Conservation (phyloP, 2,888 invertebrate genomes). For the Ophonus ardosiacus region DNA sequence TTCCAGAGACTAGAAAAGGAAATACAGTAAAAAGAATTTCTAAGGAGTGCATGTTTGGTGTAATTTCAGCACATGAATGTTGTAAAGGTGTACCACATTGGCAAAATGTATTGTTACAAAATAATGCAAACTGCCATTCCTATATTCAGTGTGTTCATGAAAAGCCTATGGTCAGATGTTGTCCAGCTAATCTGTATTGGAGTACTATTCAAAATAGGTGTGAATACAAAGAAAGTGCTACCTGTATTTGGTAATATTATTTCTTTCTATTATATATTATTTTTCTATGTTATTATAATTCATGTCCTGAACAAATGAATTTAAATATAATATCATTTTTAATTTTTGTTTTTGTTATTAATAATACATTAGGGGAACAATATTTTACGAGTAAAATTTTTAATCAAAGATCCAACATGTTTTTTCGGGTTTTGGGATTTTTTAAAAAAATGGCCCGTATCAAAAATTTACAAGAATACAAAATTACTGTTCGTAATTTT, state of each 20-base stretch:
- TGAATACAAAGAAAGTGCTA: constrained; percentile 48
- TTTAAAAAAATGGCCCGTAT: no score
- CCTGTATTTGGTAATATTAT: constrained; percentile 19
- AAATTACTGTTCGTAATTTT: no score
- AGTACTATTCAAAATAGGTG: constrained; percentile 34
- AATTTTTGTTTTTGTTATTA: no score
- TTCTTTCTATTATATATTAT: no score
- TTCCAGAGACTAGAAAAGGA: background rate
- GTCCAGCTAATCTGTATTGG: constrained; percentile 50
- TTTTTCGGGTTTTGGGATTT: no score
- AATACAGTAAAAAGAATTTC: background rate
- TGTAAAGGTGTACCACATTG: constrained; percentile 39
- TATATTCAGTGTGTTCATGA: constrained; percentile 56
- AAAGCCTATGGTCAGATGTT: constrained; percentile 26
- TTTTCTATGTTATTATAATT: no score
- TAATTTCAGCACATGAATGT: constrained; percentile 28
- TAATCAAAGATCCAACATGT: no score
- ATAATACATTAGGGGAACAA: no score
- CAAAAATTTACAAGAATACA: no score
- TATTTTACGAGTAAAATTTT: no score
- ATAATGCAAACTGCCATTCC: constrained; percentile 47
- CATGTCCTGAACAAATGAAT: no score
- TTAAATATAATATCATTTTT: no score
- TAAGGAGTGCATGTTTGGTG: constrained; percentile 3
- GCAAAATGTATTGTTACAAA: constrained; percentile 30